These are phyloP conservation scores for Turnix velox DNA, from an alignment of 2,113 vertebrate genomes.

Conservation along the genomic window DNA sequence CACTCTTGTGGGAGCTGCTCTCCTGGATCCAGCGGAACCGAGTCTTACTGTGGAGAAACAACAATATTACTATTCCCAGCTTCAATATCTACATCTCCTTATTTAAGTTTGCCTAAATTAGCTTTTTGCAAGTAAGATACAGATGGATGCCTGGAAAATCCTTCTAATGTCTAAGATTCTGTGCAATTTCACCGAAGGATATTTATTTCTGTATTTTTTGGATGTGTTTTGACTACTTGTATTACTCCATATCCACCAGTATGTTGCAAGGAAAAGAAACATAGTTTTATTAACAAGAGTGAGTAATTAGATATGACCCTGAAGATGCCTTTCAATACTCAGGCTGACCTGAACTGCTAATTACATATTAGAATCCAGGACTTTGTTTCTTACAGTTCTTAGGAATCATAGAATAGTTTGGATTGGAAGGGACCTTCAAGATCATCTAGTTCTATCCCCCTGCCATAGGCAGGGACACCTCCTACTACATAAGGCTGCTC, in stretches of 20 bases:
- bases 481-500: no score
- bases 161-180: background rate
- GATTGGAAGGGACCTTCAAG: no score
- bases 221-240: background rate
- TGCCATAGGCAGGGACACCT: no score
- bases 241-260: background rate
- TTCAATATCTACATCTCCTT: background rate
- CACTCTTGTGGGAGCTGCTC: slow-evolving; percentile 85
- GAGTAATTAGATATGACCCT: background rate
- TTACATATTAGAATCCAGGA: background rate
- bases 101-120: background rate
- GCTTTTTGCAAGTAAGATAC: background rate
- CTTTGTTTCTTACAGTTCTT: background rate
- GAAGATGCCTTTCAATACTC: background rate
- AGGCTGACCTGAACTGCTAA: background rate
- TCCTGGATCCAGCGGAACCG: slow-evolving; percentile 99
- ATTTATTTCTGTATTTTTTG: background rate
- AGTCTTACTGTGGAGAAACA: slow-evolving; percentile 82
- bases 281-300: background rate
- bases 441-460: no score
- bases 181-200: background rate
- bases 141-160: background rate
- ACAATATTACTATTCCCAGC: rapidly evolving
- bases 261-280: background rate
- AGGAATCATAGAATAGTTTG: no score